Percentiles rank a stretch among this genome's conserved stretches.
These are phyloP conservation scores for Sminthurides aquaticus DNA, from an alignment of 2,888 invertebrate species.

Conservation along the genomic window DNA sequence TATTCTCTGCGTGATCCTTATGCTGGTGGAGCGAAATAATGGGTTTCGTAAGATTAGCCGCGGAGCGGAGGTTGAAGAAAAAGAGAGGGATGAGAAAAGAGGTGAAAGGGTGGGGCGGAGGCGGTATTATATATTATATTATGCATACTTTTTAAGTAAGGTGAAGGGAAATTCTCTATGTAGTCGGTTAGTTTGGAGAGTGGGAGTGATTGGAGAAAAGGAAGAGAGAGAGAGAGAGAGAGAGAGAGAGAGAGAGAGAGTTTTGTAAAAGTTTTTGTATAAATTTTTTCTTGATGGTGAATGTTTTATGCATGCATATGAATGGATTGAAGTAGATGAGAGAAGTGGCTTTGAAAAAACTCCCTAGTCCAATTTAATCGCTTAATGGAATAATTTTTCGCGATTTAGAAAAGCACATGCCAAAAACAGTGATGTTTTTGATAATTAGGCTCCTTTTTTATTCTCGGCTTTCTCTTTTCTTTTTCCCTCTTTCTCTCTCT, in stretches of 20 bases:
- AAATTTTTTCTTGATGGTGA: conserved; percentile 10
- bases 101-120: too few relatives aligned
- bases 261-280: conserved; percentile 5
- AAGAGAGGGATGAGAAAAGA: conserved; percentile 10
- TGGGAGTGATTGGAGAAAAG: background rate
- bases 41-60: background rate
- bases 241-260: conserved; percentile 8
- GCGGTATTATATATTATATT: too few relatives aligned
- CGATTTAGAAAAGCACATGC: conserved; percentile 42
- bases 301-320: conserved; percentile 21
- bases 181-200: background rate
- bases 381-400: conserved; percentile 44
- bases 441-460: conserved; percentile 43
- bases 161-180: background rate
- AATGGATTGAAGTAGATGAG: conserved; percentile 26
- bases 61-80: background rate
- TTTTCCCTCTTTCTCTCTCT: conserved; percentile 9
- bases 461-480: conserved; percentile 17
- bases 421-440: conserved; percentile 43
- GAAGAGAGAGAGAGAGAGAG: conserved; percentile 3
- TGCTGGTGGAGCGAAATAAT: background rate
- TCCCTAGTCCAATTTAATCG: conserved; percentile 41
- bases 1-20: background rate
- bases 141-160: too few relatives aligned
- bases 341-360: conserved; percentile 29